These are phyloP conservation scores for Cygnus buccinator DNA, from an alignment of 2,113 vertebrate species.

Conservation along the genomic window DNA sequence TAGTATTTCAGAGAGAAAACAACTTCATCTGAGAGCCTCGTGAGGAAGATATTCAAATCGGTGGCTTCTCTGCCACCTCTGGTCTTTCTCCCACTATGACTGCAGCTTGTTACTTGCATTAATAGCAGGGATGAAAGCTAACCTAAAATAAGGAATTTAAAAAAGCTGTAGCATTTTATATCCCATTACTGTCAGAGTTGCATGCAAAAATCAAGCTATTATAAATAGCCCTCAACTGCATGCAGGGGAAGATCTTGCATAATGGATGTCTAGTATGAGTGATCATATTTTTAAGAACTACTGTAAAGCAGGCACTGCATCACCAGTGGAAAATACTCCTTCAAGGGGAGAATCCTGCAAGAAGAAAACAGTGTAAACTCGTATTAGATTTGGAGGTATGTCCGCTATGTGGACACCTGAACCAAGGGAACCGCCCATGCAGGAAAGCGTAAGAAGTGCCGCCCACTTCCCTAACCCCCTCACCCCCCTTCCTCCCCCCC, in stretches of 20 bases:
- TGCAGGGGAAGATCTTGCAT: background rate
- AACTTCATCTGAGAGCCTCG: background rate
- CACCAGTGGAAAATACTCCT: rapidly evolving
- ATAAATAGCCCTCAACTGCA: background rate
- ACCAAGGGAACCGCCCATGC: background rate
- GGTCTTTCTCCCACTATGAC: rapidly evolving
- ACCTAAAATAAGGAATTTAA: background rate
- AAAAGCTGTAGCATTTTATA: background rate
- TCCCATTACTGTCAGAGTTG: background rate
- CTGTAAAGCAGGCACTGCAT: background rate
- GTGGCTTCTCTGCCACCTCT: background rate
- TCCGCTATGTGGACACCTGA: background rate
- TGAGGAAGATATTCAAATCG: background rate
- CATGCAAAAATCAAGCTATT: background rate
- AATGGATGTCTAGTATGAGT: background rate
- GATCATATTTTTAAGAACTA: background rate
- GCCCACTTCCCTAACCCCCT: too few species aligned
- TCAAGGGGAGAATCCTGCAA: background rate
- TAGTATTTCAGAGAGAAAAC: background rate
- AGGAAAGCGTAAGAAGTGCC: background rate
- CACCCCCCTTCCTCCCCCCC: too few species aligned
- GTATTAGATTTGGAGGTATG: background rate
- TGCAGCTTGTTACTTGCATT: background rate
- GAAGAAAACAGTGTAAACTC: background rate
- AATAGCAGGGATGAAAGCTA: background rate